phyloP scores from a whole-genome alignment of 92 coral and sea anemone genomes.

The Siderastrea radians region DNA sequence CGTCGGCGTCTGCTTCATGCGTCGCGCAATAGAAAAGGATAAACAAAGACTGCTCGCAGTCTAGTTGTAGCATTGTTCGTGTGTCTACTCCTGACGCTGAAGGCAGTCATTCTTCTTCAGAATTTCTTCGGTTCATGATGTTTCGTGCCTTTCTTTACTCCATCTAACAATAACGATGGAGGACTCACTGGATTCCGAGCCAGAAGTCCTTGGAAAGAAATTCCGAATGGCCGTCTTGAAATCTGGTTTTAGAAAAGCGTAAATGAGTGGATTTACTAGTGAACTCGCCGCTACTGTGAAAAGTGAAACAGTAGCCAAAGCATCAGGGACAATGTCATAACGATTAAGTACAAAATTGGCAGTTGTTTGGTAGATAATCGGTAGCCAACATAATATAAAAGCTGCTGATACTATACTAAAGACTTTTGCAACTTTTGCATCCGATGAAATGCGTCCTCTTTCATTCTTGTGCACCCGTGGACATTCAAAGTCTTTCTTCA shows the following conservation, averaged over 20 bases:
- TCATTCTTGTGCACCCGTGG: too few relatives aligned
- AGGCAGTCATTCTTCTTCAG: too few relatives aligned
- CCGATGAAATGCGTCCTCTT: too few relatives aligned
- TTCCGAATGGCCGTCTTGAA: constrained; percentile 60
- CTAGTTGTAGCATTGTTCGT: too few relatives aligned
- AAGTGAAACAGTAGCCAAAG: constrained; percentile 52
- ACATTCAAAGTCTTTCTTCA: too few relatives aligned
- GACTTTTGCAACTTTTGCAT: constrained; percentile 8
- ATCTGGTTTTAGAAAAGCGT: constrained; percentile 85
- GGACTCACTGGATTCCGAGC: not conserved
- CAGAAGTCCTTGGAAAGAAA: not conserved
- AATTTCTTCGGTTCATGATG: not conserved
- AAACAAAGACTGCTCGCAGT: too few relatives aligned
- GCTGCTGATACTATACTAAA: constrained; percentile 66
- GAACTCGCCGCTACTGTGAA: constrained; percentile 81
- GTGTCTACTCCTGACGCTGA: too few relatives aligned
- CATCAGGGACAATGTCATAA: constrained; percentile 58
- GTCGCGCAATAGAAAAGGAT: too few relatives aligned
- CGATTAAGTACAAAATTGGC: constrained; percentile 42
- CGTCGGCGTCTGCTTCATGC: too few relatives aligned
- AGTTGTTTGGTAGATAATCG: constrained; percentile 79
- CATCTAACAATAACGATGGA: not conserved
- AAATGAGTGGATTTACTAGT: constrained; percentile 72
- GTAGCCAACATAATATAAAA: constrained; percentile 79
- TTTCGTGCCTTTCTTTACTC: not conserved